Evolutionary conservation across 2,797 vertebrate genomes (phyloP), one percentile per base, ranked within the genome.

Genomic region (Sylvilagus floridanus): DNA sequence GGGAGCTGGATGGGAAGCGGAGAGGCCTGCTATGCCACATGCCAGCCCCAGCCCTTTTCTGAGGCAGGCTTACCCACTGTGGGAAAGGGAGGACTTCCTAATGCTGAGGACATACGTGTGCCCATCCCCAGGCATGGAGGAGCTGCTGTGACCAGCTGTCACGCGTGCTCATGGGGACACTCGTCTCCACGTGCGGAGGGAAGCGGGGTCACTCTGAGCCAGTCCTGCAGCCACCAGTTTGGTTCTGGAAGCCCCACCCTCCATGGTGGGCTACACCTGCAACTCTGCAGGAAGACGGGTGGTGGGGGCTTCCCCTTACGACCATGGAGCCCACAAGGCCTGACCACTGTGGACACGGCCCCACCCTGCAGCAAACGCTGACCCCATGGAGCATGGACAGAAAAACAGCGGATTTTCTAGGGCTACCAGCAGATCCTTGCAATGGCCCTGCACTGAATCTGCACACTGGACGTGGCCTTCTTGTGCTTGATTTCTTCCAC

Each of bases 41-140:
- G 42, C 42, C 42, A 47, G 42, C 42, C 42, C 42, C 42, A 47
- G 42, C 42, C 42, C 42, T 47, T 68, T 21, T 22, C 35, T 71
- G 88, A 42, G 50, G n/a, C 73, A 78, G 79, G 28, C 42, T 71
- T 63, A 42, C 16, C 37, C 19, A 76, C 32, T 13, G 4, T 14
- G 72, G 35, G 68, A 63, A 83, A 62, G 2, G 54, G 50, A 84
- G 52, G 57, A 21, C 60, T 21, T 72, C 85, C 71, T 81, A 71
- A 57, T 22, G 42, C 17, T 35, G 32, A 82, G 79, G 37, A 26
- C 32, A 22, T 16, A 16, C 81, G 24, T 30, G 26, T 16, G 21
- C 81, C 37, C 86, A 5, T 88, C 37, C 73, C 60, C 76, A 88
- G 78, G 82, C 54, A 57, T 86, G 71, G 6, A 63, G 90, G 66